Conservation (phyloP, 1,140 invertebrate genomes). For the Drosophila micromelanica region DNA sequence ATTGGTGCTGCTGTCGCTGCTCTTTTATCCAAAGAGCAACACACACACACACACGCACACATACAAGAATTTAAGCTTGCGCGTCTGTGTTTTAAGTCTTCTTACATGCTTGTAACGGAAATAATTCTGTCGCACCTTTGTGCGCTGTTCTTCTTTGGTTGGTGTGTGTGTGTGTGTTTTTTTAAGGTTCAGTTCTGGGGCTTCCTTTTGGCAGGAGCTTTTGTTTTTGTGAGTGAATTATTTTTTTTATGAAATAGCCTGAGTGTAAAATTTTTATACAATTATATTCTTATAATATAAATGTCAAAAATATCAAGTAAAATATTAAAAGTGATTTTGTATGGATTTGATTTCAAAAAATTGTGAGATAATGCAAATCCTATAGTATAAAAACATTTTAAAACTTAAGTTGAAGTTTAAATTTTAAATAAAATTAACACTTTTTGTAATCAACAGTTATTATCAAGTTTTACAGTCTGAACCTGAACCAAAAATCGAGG, state of each 20-base stretch:
- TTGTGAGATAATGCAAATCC: too few species aligned
- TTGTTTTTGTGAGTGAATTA: too few species aligned
- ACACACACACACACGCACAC: conserved; percentile 21
- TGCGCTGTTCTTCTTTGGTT: conserved; percentile 6
- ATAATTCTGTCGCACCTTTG: conserved; percentile 55
- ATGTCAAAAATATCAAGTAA: too few species aligned
- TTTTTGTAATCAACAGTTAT: conserved; percentile 5
- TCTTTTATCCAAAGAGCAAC: conserved; percentile 48
- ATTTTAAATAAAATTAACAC: neutral
- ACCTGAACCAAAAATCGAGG: conserved; percentile 10
- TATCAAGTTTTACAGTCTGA: neutral
- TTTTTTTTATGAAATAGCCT: too few species aligned
- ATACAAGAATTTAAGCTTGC: neutral
- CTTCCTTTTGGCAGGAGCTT: too few species aligned
- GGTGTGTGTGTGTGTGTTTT: too few species aligned
- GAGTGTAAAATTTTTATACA: too few species aligned
- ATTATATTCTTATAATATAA: too few species aligned
- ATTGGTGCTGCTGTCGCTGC: conserved; percentile 30
- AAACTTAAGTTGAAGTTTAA: neutral
- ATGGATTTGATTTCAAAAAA: too few species aligned
- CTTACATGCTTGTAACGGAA: conserved; percentile 66
- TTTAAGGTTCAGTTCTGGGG: too few species aligned
- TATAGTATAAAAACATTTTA: too few species aligned
- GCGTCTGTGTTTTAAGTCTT: conserved; percentile 45
- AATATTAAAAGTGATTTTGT: too few species aligned